Percentiles rank a stretch among this genome's conserved stretches.
phyloP scores from a whole-genome alignment of 2,888 invertebrate species.

The Thysanoteuthis rhombus region DNA sequence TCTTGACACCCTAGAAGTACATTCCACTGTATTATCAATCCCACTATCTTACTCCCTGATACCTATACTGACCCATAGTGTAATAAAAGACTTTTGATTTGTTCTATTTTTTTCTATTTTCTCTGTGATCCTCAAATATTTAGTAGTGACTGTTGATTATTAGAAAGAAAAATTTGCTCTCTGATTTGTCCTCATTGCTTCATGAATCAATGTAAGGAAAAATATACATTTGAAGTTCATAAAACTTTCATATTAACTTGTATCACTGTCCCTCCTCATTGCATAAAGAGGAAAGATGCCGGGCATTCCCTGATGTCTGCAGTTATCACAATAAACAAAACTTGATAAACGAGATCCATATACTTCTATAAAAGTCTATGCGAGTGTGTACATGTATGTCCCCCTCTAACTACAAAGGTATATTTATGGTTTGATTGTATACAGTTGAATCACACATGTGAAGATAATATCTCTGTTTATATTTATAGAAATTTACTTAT shows the following conservation, averaged over 20 bases:
- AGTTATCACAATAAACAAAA: not conserved
- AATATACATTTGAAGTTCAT: too few species aligned
- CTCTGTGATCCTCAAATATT: not conserved
- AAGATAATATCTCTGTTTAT: not conserved
- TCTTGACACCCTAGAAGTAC: not conserved
- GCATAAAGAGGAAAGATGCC: not conserved
- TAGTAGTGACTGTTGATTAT: not conserved
- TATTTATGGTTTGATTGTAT: too few species aligned
- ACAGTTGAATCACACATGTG: too few species aligned
- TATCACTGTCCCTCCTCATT: not conserved
- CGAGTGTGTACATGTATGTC: not conserved
- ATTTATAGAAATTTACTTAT: too few species aligned
- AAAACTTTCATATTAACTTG: not conserved
- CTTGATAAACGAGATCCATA: not conserved
- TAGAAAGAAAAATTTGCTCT: not conserved
- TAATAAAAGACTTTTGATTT: not conserved
- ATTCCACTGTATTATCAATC: not conserved
- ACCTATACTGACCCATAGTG: not conserved
- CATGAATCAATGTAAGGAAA: not conserved
- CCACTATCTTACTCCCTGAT: not conserved
- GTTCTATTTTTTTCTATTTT: not conserved
- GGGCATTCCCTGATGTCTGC: not conserved
- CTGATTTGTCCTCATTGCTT: not conserved
- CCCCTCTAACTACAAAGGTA: too few species aligned
- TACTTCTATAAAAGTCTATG: not conserved